phyloP scores from a whole-genome alignment of 2,797 vertebrate species.

The Falco rusticolus region DNA sequence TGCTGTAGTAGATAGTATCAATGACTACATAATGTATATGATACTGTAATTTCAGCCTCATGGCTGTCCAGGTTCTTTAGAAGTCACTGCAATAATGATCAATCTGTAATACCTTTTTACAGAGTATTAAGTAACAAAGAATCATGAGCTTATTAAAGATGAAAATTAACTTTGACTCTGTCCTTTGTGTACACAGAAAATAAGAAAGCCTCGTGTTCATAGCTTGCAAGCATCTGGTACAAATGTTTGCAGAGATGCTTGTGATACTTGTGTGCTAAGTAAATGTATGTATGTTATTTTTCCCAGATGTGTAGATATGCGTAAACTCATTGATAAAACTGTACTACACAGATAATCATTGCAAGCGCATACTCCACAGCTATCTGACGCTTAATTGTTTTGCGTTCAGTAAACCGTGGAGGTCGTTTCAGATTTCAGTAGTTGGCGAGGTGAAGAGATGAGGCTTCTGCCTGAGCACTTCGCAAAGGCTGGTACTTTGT shows the following conservation, averaged over 20 bases:
- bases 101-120: slow-evolving; percentile 68
- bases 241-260: background rate
- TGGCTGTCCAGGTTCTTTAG: slow-evolving; percentile 52
- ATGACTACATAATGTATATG: slow-evolving; percentile 53
- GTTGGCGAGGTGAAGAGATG: background rate
- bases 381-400: background rate
- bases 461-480: background rate
- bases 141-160: slow-evolving; percentile 71
- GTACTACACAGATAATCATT: background rate
- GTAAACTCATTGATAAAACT: background rate
- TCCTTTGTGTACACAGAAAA: background rate
- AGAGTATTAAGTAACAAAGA: slow-evolving; percentile 63
- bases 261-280: background rate
- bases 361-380: background rate
- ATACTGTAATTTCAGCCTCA: slow-evolving; percentile 50
- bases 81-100: slow-evolving; percentile 69
- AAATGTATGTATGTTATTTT: background rate
- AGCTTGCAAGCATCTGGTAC: background rate
- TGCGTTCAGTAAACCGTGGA: background rate
- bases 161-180: slow-evolving; percentile 52
- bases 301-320: background rate
- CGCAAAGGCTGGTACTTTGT: background rate
- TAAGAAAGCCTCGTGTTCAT: background rate
- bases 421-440: background rate
- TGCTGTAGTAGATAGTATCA: slow-evolving; percentile 57